Base-by-base conservation (phyloP, 2,113 vertebrate species). In the Sminthopsis crassicaudata region DNA sequence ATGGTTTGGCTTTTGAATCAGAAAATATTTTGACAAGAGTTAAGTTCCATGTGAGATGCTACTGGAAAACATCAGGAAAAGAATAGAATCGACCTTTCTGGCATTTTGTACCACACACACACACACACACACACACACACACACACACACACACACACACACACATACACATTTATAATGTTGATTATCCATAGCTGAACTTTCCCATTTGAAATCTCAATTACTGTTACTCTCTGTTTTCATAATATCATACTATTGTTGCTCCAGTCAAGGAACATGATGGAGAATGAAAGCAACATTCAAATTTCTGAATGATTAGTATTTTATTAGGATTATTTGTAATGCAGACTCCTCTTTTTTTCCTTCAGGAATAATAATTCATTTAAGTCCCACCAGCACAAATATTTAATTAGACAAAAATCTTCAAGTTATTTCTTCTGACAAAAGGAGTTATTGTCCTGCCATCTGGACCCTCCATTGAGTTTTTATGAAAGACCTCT, bases 1-100 rank as follows among this genome's bases (percentile, higher is more conserved):
- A 96, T 97, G 91, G 97, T 96, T 98, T 96, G 0, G 95, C 97
- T 97, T 95, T 98, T 97, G 97, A 96, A 46, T 88, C 97, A 94
- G 96, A 98, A 98, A 98, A 98, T 98, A 98, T 98, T 98, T 98
- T 98, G 98, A 98, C 97, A 98, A 93, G 95, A 98, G 96, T 98
- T 97, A 98, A 98, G 96, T 97, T 98, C 97, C 98, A 97, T 98
- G 96, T 97, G 97, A 97, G 90, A 94, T 25, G 57, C n/a, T 52
- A 50, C 93, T 95, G 53, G 93, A 95, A 84, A 84, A 96, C 91
- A 93, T 36, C 51, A 95, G 88, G 55, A 96, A 91, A 93, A 92
- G 92, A 93, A 93, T 84, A 27, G 42, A 48, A 90, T 54, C 95
- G 97, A 96, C 95, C 95, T 97, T 92, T 60, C 88, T 94, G 97